Conservation (phyloP, 1,140 invertebrate genomes). For the Drosophila sproati region DNA sequence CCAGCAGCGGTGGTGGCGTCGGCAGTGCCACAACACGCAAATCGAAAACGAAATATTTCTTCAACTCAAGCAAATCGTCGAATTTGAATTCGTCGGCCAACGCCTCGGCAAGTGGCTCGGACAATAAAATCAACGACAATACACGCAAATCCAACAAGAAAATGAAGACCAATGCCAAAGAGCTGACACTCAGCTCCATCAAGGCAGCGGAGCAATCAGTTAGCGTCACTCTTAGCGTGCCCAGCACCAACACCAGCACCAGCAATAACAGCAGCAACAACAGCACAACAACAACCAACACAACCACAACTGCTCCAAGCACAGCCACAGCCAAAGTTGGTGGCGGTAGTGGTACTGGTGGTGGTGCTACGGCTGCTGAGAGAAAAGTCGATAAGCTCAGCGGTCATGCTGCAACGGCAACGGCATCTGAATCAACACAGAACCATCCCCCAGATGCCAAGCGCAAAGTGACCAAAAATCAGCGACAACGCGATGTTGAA, state of each 20-base stretch:
- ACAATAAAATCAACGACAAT: constrained; percentile 69
- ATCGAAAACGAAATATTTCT: constrained; percentile 78
- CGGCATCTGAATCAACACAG: constrained; percentile 8
- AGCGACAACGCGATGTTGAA: constrained; percentile 63
- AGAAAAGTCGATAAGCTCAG: constrained; percentile 16
- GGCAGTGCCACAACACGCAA: constrained; percentile 59
- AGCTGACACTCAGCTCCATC: constrained; percentile 75
- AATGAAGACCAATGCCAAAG: constrained; percentile 80
- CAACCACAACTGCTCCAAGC: constrained; percentile 22
- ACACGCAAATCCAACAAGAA: constrained; percentile 72
- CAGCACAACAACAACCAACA: constrained; percentile 23
- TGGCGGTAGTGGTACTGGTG: neutral
- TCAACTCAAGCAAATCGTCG: constrained; percentile 72
- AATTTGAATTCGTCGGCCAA: constrained; percentile 67
- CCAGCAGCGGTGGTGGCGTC: constrained; percentile 73
- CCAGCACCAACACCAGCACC: constrained; percentile 18
- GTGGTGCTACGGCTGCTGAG: neutral
- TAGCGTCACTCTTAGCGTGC: constrained; percentile 41
- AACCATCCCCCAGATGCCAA: constrained; percentile 56
- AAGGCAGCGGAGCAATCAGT: constrained; percentile 67
- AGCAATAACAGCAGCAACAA: constrained; percentile 15
- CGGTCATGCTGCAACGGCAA: constrained; percentile 7
- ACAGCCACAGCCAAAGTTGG: constrained; percentile 24
- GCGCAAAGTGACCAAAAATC: constrained; percentile 72
- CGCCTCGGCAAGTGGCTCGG: constrained; percentile 74